phyloP scores from a whole-genome alignment of 2,797 vertebrate species.

The Crax fasciolata region DNA sequence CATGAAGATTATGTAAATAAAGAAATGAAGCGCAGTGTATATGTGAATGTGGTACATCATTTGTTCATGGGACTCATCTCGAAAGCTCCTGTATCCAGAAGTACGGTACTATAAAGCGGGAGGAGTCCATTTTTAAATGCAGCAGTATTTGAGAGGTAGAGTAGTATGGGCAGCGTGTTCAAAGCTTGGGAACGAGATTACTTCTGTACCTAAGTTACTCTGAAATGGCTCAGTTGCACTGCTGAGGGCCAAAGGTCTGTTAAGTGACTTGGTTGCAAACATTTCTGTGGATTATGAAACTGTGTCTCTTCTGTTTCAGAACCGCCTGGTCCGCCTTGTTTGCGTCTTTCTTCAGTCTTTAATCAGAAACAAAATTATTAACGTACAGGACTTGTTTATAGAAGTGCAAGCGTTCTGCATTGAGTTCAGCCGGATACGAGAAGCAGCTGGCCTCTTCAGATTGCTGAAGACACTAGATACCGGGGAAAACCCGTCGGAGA shows the following conservation, averaged over 20 bases:
- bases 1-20: background rate
- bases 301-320: constrained; percentile 81
- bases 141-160: background rate
- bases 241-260: background rate
- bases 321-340: constrained; percentile 96
- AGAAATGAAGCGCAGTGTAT: background rate
- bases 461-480: constrained; percentile 97
- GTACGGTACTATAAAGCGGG: background rate
- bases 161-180: background rate
- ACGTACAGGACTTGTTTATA: constrained; percentile 99
- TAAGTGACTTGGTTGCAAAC: background rate
- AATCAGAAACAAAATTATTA: constrained; percentile 99
- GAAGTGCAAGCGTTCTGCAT: constrained; percentile 99
- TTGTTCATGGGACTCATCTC: background rate
- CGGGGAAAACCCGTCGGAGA: constrained; percentile 91
- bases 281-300: background rate
- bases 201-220: background rate
- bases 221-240: background rate
- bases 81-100: background rate
- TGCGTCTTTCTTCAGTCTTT: constrained; percentile 98
- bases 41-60: background rate
- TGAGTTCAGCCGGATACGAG: constrained; percentile 98
- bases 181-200: background rate
- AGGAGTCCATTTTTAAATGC: background rate
- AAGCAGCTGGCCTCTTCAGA: constrained; percentile 96